phyloP scores from a whole-genome alignment of 2,888 invertebrate species.

The Ophion obscuratus region DNA sequence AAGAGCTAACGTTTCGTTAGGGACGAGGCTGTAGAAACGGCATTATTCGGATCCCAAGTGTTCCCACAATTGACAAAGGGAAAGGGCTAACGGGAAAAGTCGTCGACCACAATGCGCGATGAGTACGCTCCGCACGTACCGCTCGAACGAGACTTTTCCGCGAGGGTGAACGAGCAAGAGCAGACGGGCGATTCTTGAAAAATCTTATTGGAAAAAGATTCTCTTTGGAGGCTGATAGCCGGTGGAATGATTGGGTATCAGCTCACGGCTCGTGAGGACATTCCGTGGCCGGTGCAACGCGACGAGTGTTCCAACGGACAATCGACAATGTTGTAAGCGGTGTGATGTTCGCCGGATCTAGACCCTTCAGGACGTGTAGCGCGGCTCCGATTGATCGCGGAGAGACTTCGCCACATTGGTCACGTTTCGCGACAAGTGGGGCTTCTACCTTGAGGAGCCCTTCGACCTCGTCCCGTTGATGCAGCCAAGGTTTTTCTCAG shows the following conservation, averaged over 20 bases:
- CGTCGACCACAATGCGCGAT: neutral
- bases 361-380: constrained; percentile 1
- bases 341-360: constrained; percentile 10
- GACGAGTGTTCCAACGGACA: constrained; percentile 2
- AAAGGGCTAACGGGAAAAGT: neutral
- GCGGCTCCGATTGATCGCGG: constrained; percentile 40
- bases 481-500: constrained; percentile 51
- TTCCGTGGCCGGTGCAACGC: constrained; percentile 38
- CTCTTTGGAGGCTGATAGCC: constrained; percentile 44
- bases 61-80: neutral
- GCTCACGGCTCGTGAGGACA: constrained; percentile 6
- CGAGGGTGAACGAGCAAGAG: constrained; percentile 45
- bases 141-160: constrained; percentile 63
- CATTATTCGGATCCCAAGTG: neutral
- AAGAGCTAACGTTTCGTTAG: neutral
- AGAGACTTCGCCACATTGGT: constrained; percentile 38
- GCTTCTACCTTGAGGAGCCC: constrained; percentile 23
- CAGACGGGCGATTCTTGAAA: constrained; percentile 3
- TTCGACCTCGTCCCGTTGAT: constrained; percentile 34
- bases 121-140: constrained; percentile 67
- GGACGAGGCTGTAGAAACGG: neutral
- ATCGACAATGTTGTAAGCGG: constrained; percentile 33
- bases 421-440: constrained; percentile 53
- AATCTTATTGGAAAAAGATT: constrained; percentile 40
- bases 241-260: constrained; percentile 53